Percentiles rank a stretch among this genome's conserved stretches.
Evolutionary conservation across 2,113 vertebrate species (phyloP).

Genomic region (Galeopterus variegatus): DNA sequence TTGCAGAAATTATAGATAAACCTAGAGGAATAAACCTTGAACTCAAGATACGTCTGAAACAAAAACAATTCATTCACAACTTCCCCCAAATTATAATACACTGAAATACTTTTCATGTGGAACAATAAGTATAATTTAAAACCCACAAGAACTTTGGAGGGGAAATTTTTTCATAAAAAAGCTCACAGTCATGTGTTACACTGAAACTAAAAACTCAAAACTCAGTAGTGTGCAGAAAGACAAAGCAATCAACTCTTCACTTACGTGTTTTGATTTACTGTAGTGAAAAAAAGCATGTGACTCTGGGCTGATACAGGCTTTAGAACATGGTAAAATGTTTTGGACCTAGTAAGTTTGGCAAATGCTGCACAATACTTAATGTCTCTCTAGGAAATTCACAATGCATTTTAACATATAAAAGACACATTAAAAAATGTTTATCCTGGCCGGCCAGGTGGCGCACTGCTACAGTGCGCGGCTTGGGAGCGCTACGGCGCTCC

Average conservation of each 20-base stretch:
- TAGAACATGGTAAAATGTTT: background rate
- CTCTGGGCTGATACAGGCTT: background rate
- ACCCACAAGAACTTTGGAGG: background rate
- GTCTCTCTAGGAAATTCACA: constrained; percentile 12
- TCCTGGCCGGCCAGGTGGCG: background rate
- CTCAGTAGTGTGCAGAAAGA: background rate
- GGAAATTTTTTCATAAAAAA: constrained; percentile 37
- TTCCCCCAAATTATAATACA: background rate
- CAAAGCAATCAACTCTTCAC: constrained; percentile 1
- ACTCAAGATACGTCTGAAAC: constrained; percentile 28
- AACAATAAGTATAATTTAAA: constrained; percentile 33
- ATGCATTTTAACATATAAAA: background rate
- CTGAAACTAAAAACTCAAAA: constrained; percentile 43
- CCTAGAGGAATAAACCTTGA: background rate
- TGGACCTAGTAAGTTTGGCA: background rate
- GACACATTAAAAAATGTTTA: background rate
- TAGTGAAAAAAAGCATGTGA: background rate
- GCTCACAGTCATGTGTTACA: background rate
- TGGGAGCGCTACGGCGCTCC: no score
- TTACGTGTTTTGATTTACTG: background rate
- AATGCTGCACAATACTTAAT: background rate
- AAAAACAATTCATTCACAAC: constrained; percentile 46
- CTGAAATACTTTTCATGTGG: constrained; percentile 2
- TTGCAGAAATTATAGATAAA: constrained; percentile 15
- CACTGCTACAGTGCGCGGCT: no score